Percentiles rank a stretch among this genome's conserved stretches.
These are phyloP conservation scores for Thalassarche chlororhynchos DNA, from an alignment of 2,113 vertebrate genomes.

Conservation along the genomic window DNA sequence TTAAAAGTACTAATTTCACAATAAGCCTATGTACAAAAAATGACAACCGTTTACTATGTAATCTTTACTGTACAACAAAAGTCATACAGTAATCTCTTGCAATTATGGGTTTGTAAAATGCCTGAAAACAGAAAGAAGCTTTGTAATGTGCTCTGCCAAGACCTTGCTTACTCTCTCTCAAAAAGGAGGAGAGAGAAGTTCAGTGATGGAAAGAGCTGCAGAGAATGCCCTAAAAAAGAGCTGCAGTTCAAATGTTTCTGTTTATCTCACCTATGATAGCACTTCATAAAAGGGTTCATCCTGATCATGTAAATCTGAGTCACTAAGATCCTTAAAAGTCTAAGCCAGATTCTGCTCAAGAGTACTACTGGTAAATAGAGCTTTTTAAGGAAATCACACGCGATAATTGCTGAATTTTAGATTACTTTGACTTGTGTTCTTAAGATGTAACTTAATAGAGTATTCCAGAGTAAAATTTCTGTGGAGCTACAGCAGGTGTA, in stretches of 20 bases:
- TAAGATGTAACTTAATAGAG: background rate
- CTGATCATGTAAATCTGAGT: background rate
- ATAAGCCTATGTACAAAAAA: background rate
- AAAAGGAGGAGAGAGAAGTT: background rate
- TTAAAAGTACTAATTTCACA: background rate
- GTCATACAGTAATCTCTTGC: background rate
- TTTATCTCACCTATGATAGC: background rate
- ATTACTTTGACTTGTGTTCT: background rate
- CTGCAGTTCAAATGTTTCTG: background rate
- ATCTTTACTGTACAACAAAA: background rate
- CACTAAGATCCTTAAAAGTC: background rate
- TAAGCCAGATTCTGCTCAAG: background rate
- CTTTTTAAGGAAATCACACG: background rate
- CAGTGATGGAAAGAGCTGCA: background rate
- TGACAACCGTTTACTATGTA: background rate
- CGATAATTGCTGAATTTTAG: background rate
- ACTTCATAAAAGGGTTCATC: background rate
- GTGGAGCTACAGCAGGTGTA: background rate
- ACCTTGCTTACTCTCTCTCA: background rate
- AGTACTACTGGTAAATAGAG: background rate
- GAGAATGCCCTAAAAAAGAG: background rate
- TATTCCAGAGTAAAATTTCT: background rate
- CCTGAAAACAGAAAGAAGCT: background rate
- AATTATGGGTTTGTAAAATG: background rate
- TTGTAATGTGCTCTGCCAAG: background rate